Conservation (phyloP, 2,113 vertebrate genomes). For the Leptocoma aspasia region DNA sequence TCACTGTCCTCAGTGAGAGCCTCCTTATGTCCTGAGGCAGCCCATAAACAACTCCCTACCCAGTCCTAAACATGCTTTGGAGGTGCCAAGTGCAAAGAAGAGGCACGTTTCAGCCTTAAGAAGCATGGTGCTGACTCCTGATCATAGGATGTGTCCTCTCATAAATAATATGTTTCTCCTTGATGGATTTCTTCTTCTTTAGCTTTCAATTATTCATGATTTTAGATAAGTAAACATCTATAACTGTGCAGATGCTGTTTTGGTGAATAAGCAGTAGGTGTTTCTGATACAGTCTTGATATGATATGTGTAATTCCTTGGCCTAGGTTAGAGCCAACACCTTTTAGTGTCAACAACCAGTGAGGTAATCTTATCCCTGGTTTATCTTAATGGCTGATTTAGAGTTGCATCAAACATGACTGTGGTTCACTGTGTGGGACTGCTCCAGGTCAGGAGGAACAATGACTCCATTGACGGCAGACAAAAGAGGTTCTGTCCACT, state of each 20-base stretch:
- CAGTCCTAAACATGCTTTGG: background rate
- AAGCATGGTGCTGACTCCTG: background rate
- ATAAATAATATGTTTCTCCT: background rate
- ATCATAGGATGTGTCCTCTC: background rate
- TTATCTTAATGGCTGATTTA: background rate
- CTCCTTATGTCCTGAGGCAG: background rate
- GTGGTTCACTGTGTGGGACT: background rate
- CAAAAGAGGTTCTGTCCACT: background rate
- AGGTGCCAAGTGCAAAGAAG: background rate
- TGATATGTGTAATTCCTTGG: background rate
- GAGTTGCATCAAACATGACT: background rate
- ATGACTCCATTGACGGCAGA: fast-evolving
- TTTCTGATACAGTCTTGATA: background rate
- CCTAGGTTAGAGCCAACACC: background rate
- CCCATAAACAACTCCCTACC: background rate
- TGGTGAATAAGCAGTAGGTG: background rate
- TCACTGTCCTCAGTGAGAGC: background rate
- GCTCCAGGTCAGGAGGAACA: background rate
- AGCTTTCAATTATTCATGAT: background rate
- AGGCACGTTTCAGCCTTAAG: background rate
- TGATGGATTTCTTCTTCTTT: background rate
- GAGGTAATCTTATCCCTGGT: background rate
- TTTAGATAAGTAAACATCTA: background rate
- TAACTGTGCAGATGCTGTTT: background rate
- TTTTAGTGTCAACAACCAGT: background rate